phyloP scores from a whole-genome alignment of 2,113 vertebrate species.

The Catharus minimus region DNA sequence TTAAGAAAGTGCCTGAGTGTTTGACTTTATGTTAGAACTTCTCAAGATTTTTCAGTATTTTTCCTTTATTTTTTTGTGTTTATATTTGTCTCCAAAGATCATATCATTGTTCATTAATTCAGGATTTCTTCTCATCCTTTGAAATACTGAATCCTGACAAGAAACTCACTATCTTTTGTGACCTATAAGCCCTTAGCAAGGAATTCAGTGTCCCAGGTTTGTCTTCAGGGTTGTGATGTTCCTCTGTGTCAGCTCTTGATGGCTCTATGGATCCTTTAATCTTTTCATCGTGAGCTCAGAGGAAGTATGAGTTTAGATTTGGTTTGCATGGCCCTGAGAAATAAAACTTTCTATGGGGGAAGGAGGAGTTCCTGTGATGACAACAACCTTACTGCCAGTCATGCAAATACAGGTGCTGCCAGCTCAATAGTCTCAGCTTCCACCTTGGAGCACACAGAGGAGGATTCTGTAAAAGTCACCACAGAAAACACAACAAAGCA shows the following conservation, averaged over 20 bases:
- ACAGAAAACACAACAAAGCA: background rate
- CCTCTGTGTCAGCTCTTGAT: background rate
- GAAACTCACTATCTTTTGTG: background rate
- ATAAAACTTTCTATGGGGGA: background rate
- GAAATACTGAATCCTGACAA: background rate
- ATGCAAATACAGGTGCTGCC: background rate
- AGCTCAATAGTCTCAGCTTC: background rate
- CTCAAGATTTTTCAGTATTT: background rate
- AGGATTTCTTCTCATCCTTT: background rate
- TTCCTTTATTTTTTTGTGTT: background rate
- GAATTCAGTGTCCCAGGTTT: fast-evolving
- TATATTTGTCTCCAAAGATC: background rate
- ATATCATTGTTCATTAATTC: background rate
- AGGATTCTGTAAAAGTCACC: background rate
- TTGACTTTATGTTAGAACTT: background rate
- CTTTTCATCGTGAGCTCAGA: background rate
- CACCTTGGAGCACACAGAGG: background rate
- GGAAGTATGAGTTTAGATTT: background rate
- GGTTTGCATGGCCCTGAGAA: background rate
- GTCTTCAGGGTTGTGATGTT: background rate
- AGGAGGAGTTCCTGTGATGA: background rate
- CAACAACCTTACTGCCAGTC: background rate
- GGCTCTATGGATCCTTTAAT: background rate
- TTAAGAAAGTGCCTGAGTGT: background rate
- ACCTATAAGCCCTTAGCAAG: background rate